Base-by-base conservation (phyloP, 2,113 vertebrate species). In the Bujurquina vittata region DNA sequence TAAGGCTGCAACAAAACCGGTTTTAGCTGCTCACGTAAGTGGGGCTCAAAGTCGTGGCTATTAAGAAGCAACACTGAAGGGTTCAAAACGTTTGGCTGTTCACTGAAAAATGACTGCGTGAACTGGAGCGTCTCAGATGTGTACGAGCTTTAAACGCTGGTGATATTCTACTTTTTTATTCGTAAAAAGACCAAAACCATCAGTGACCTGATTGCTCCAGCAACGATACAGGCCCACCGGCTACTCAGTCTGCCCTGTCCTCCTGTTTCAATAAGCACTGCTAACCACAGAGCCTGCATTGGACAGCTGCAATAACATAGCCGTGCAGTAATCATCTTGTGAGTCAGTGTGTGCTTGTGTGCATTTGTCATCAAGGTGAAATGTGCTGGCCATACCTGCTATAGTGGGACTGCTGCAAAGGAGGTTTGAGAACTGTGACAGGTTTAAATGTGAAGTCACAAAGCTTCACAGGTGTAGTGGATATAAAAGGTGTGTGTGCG, bases 1-100 rank as follows among this genome's bases (percentile, higher is more conserved):
- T 84, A 86, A 87, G 80, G 83, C 72, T 63, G 72, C 72, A 75
- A 26, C 33, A 33, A 49, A 72, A n/a, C 26, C 26, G 26, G 26
- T 3, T 72, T 54, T 33, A 54, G 67, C 26, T 72, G 20, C 52
- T 72, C 46, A 33, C 46, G 54, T 54, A 72, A 31, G 26, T 46
- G 54, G 67, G 46, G 26, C 26, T 72, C 46, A 54, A 17, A 72
- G 46, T 31, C 67, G 54, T 14, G 10, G 46, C 31, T 72, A 14
- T 14, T 54, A 54, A 52, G 65, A 72, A 52, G 46, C 10, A 1
- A 72, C 10, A 54, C 26, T 54, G 10, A 72, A 72, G 18, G 46
- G 46, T 54, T 72, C 46, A 72, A 72, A 72, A 72, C n/a, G 52
- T 33, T 54, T 31, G 46, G 10, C 10, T 49, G 20, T 18, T 49